Conservation (phyloP, 2,113 vertebrate species). For the Ranitomeya imitator region DNA sequence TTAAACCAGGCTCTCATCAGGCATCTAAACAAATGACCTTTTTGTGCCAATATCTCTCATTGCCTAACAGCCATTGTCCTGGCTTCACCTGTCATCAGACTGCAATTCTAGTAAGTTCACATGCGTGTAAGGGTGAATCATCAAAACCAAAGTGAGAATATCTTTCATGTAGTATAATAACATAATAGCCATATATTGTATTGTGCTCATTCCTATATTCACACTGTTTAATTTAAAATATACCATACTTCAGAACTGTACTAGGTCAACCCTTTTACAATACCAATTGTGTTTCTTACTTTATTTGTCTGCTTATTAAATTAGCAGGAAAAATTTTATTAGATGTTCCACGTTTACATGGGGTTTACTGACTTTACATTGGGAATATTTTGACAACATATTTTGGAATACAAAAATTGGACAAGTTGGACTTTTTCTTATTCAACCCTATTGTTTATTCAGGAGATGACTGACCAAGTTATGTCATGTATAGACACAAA, state of each 20-base stretch:
- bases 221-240: background rate
- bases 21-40: slow-evolving; percentile 47
- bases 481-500: background rate
- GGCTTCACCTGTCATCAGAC: slow-evolving; percentile 17
- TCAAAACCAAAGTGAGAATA: background rate
- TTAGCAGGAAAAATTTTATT: background rate
- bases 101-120: slow-evolving; percentile 31
- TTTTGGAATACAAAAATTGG: background rate
- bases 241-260: background rate
- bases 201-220: background rate
- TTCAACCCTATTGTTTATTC: too few species aligned
- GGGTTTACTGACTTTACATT: background rate
- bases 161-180: slow-evolving; percentile 16
- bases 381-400: background rate
- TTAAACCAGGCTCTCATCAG: slow-evolving; percentile 32
- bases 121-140: background rate
- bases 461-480: background rate
- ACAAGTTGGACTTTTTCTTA: background rate
- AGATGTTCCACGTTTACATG: background rate
- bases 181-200: slow-evolving; percentile 5
- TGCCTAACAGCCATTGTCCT: slow-evolving; percentile 22
- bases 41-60: slow-evolving; percentile 24
- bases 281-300: background rate
- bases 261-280: background rate
- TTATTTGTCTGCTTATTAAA: background rate